phyloP scores from a whole-genome alignment of 1,140 invertebrate species.

The Eufriesea mexicana region DNA sequence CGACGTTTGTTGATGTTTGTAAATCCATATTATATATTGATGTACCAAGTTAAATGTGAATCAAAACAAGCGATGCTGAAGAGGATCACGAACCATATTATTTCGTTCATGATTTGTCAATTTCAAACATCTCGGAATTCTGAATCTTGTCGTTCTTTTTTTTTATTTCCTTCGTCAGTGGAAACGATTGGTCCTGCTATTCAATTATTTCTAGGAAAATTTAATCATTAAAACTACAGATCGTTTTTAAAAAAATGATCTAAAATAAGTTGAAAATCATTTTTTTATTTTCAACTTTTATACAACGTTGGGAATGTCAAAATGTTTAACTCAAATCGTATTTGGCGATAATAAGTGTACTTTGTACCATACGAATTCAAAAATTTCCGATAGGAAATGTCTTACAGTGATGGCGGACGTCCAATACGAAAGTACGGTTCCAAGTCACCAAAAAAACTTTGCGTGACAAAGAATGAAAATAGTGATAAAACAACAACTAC shows the following conservation, averaged over 20 bases:
- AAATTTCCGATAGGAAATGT: slow-evolving; percentile 75
- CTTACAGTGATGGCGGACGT: slow-evolving; percentile 83
- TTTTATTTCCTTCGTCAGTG: neutral
- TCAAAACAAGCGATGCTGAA: slow-evolving; percentile 62
- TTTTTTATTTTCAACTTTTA: slow-evolving; percentile 1
- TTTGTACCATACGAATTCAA: slow-evolving; percentile 40
- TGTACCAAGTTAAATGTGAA: slow-evolving; percentile 29
- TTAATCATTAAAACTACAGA: neutral
- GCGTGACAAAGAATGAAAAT: slow-evolving; percentile 80
- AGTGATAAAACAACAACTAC: slow-evolving; percentile 78
- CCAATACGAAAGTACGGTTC: slow-evolving; percentile 80
- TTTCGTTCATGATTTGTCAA: slow-evolving; percentile 15
- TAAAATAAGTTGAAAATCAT: neutral
- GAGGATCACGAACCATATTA: slow-evolving; percentile 11
- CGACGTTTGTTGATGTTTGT: slow-evolving; percentile 18
- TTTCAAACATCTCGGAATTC: slow-evolving; percentile 23
- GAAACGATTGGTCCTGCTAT: neutral
- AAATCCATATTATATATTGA: slow-evolving; percentile 31
- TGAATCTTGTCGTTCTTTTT: slow-evolving; percentile 13
- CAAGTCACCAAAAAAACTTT: slow-evolving; percentile 81
- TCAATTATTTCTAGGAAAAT: neutral
- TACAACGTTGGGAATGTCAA: slow-evolving; percentile 60
- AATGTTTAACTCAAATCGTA: slow-evolving; percentile 41
- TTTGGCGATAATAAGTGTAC: slow-evolving; percentile 36
- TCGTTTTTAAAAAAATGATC: slow-evolving; percentile 5